These are phyloP conservation scores for Apostichopus parvimensis DNA, from an alignment of 35 echinoderm and acorn worm species.

Conservation along the genomic window DNA sequence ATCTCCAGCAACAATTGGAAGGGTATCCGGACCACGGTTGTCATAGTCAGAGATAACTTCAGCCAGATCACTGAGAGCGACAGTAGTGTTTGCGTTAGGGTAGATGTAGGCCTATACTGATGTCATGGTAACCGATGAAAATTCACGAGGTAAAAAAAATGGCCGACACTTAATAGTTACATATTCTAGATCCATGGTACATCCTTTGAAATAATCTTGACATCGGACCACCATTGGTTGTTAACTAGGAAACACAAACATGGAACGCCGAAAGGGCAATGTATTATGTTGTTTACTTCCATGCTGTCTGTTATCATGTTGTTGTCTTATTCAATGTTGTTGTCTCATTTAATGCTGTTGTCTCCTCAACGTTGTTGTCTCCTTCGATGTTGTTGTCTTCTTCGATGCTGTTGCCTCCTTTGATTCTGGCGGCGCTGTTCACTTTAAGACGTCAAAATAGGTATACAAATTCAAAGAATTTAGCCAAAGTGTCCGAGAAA, in stretches of 20 bases:
- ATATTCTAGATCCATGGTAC: background rate
- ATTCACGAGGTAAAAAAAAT: constrained; percentile 57
- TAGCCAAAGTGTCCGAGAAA: too few species aligned
- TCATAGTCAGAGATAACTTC: constrained; percentile 38
- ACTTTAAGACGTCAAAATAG: too few species aligned
- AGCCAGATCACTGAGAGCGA: constrained; percentile 1
- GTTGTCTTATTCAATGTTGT: too few species aligned
- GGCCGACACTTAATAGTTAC: constrained; percentile 59
- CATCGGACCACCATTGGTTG: constrained; percentile 33
- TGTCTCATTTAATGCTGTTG: too few species aligned
- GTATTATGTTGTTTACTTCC: too few species aligned
- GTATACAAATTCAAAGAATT: too few species aligned
- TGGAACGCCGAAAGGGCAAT: too few species aligned
- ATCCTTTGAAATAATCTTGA: background rate
- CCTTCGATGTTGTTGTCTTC: too few species aligned
- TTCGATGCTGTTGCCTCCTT: too few species aligned
- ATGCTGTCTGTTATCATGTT: too few species aligned
- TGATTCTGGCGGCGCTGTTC: too few species aligned
- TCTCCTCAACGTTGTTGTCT: too few species aligned
- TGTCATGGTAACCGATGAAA: constrained; percentile 45
- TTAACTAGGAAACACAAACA: background rate
- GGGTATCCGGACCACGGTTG: constrained; percentile 4
- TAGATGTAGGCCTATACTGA: constrained; percentile 8
- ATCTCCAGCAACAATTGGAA: constrained; percentile 46
- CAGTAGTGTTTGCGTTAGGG: constrained; percentile 6